These are phyloP conservation scores for Ennomos quercinarius DNA, from an alignment of 2,888 invertebrate species.

Conservation along the genomic window DNA sequence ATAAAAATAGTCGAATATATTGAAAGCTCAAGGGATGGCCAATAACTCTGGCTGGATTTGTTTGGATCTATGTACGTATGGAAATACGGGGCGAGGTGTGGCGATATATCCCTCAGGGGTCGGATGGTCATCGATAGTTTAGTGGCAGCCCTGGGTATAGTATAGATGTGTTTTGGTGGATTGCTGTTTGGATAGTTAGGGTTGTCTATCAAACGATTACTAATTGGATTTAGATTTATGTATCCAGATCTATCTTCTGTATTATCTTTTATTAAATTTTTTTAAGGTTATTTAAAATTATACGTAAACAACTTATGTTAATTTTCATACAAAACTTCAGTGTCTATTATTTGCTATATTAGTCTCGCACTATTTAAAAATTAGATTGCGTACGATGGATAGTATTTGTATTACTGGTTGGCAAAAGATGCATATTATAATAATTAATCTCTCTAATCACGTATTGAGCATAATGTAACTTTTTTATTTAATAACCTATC, in stretches of 20 bases:
- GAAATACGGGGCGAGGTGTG: slow-evolving; percentile 63
- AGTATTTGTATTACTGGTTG: too few species aligned
- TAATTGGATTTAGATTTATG: neutral
- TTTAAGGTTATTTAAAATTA: neutral
- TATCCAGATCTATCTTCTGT: neutral
- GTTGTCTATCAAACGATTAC: slow-evolving; percentile 9
- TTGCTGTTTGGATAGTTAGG: slow-evolving; percentile 27
- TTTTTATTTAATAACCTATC: neutral
- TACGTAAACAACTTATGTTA: too few species aligned
- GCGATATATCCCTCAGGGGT: slow-evolving; percentile 50
- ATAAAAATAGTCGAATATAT: slow-evolving; percentile 80
- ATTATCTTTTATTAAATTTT: too few species aligned
- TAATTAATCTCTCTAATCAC: too few species aligned
- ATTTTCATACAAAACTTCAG: too few species aligned
- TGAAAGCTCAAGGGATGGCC: slow-evolving; percentile 76
- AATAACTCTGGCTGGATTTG: slow-evolving; percentile 75
- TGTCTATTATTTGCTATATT: too few species aligned
- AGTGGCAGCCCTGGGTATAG: slow-evolving; percentile 46
- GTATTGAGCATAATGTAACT: too few species aligned
- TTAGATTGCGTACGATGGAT: too few species aligned
- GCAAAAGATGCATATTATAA: too few species aligned
- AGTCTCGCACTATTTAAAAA: too few species aligned
- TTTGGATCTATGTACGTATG: slow-evolving; percentile 74
- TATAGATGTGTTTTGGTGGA: slow-evolving; percentile 32
- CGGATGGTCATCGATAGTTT: slow-evolving; percentile 57